phyloP scores from a whole-genome alignment of 64 coral and sea anemone genomes.

The Pachyseris speciosa region DNA sequence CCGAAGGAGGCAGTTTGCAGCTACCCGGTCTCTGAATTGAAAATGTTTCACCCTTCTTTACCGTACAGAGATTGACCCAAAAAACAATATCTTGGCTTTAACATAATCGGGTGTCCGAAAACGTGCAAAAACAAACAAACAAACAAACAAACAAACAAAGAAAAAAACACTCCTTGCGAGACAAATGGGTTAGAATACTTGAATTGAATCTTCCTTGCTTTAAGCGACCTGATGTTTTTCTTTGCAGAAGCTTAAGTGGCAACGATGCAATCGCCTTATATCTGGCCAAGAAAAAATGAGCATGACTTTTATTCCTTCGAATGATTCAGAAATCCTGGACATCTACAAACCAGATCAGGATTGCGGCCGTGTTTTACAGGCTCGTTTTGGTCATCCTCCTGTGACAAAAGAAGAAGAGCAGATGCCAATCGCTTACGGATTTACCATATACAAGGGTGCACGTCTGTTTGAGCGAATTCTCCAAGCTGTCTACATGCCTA shows the following conservation, averaged over 20 bases:
- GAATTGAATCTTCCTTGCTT: too few species aligned
- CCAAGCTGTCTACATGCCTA: conserved; percentile 33
- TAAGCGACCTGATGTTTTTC: too few species aligned
- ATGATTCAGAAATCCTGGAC: background rate
- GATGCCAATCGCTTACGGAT: background rate
- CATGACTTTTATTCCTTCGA: background rate
- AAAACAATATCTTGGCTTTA: too few species aligned
- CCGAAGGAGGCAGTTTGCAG: too few species aligned
- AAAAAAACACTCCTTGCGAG: too few species aligned
- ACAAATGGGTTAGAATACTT: too few species aligned
- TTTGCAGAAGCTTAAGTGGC: background rate
- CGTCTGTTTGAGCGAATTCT: conserved; percentile 13
- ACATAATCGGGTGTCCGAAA: too few species aligned
- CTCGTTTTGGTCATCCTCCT: background rate
- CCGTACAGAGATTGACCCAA: too few species aligned
- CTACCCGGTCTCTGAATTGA: too few species aligned
- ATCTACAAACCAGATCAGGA: background rate
- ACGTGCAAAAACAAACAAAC: too few species aligned
- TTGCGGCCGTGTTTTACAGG: background rate
- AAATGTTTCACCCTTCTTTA: too few species aligned
- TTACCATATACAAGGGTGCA: background rate
- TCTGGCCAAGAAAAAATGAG: background rate
- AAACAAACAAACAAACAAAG: too few species aligned
- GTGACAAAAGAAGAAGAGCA: conserved; percentile 10
- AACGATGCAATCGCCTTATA: conserved; percentile 16